phyloP scores from a whole-genome alignment of 2,888 invertebrate species.

The Amphipoea oculea region DNA sequence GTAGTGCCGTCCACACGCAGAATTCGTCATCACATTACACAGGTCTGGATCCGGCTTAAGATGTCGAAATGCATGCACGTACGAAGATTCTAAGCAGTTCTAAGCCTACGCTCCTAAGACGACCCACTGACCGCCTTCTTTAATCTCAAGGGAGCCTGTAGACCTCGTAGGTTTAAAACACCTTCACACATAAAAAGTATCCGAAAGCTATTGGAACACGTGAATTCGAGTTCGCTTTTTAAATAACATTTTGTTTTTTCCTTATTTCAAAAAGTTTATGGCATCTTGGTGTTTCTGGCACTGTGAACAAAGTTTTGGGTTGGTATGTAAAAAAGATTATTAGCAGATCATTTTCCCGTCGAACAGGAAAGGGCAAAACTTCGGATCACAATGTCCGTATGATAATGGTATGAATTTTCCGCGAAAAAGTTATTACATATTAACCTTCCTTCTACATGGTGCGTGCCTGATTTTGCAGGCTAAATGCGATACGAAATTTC shows the following conservation, averaged over 20 bases:
- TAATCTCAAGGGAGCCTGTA: constrained; percentile 38
- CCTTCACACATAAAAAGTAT: constrained; percentile 55
- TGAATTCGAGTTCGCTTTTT: constrained; percentile 47
- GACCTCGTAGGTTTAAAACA: constrained; percentile 36
- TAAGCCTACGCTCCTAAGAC: no score
- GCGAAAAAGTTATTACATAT: background rate
- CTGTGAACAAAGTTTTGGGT: constrained; percentile 25
- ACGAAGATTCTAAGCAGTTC: constrained; percentile 31
- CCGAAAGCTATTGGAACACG: constrained; percentile 47
- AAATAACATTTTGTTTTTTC: constrained; percentile 35
- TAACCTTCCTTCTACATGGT: background rate
- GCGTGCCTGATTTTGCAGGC: background rate
- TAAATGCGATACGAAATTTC: background rate
- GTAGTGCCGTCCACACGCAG: background rate
- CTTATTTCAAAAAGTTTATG: constrained; percentile 45
- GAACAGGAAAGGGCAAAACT: background rate
- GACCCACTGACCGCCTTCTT: no score
- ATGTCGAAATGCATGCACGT: constrained; percentile 19
- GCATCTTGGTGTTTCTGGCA: constrained; percentile 3
- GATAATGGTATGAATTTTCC: background rate
- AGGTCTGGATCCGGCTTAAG: background rate
- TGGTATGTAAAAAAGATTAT: constrained; percentile 21
- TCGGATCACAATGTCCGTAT: background rate
- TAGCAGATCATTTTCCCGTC: constrained; percentile 3
- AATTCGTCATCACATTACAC: background rate